Percentiles rank a stretch among this genome's conserved stretches.
phyloP scores from a whole-genome alignment of 2,113 vertebrate genomes.

The Argyrosomus japonicus region DNA sequence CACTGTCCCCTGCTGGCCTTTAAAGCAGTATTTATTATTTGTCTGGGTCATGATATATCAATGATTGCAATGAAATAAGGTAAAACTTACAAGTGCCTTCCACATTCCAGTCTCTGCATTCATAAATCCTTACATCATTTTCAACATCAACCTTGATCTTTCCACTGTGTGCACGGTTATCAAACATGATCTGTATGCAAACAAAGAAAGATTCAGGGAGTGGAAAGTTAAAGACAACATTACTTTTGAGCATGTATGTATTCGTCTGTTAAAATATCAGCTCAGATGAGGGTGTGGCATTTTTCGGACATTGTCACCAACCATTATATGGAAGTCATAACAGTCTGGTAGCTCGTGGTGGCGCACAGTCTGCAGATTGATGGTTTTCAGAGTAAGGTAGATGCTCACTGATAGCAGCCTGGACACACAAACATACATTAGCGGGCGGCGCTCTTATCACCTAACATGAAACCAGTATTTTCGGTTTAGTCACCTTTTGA shows the following conservation, averaged over 20 bases:
- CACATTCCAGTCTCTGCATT: conserved; percentile 93
- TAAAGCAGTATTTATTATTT: neutral
- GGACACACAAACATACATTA: conserved; percentile 53
- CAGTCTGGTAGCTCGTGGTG: conserved; percentile 95
- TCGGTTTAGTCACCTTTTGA: conserved; percentile 87
- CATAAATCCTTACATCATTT: conserved; percentile 88
- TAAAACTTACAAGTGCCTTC: conserved; percentile 89
- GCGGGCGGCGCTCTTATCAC: neutral
- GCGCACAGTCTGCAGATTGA: conserved; percentile 94
- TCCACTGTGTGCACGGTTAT: conserved; percentile 94
- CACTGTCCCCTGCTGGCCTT: conserved; percentile 25
- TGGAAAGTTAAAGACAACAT: neutral
- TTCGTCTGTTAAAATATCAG: neutral
- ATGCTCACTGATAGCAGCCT: conserved; percentile 91
- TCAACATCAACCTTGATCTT: conserved; percentile 90
- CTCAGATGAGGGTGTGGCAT: neutral
- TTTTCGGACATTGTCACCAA: conserved; percentile 68
- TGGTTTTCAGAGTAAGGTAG: conserved; percentile 91
- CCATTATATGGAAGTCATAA: conserved; percentile 90
- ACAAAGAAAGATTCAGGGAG: neutral
- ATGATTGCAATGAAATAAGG: neutral
- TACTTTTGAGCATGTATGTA: neutral
- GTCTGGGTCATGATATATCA: neutral
- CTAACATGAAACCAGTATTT: neutral
- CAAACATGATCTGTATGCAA: conserved; percentile 88